phyloP scores from a whole-genome alignment of 2,888 invertebrate genomes.

The Marronus borbonicus region DNA sequence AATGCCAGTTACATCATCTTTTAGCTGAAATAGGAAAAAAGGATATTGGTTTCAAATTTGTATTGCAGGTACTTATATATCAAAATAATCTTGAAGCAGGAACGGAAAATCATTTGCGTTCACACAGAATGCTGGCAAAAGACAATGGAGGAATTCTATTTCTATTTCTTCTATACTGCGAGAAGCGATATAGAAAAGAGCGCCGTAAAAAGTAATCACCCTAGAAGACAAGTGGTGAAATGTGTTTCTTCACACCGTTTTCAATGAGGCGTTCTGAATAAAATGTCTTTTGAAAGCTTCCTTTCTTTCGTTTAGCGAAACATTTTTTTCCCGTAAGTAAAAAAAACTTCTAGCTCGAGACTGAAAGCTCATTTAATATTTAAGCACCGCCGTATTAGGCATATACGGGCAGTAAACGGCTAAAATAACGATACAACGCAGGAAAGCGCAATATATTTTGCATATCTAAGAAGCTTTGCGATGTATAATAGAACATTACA shows the following conservation, averaged over 20 bases:
- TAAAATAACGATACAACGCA: neutral
- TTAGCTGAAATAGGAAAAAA: too few relatives aligned
- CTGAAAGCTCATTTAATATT: slow-evolving; percentile 10
- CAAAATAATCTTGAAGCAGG: neutral
- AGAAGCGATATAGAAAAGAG: slow-evolving; percentile 1
- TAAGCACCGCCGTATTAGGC: neutral
- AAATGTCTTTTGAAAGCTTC: slow-evolving; percentile 20
- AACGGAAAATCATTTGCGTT: neutral
- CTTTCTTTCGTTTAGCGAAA: slow-evolving; percentile 16
- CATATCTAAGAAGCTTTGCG: neutral
- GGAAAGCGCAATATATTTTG: neutral
- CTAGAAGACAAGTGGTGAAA: slow-evolving; percentile 20
- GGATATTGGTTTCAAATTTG: too few relatives aligned
- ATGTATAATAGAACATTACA: neutral
- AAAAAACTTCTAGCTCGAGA: neutral
- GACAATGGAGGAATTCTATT: neutral
- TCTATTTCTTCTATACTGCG: neutral
- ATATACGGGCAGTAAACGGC: neutral
- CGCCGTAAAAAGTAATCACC: slow-evolving; percentile 30
- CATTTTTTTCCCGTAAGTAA: slow-evolving; percentile 8
- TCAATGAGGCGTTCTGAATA: slow-evolving; percentile 24
- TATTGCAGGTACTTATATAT: too few relatives aligned
- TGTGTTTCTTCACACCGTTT: slow-evolving; percentile 26
- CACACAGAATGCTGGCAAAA: neutral
- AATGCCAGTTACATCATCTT: too few relatives aligned